A percentile compares a stretch with the other conserved stretches of the same genome.
phyloP scores from a whole-genome alignment of 2,797 vertebrate genomes.

The Sebastes taczanowskii region DNA sequence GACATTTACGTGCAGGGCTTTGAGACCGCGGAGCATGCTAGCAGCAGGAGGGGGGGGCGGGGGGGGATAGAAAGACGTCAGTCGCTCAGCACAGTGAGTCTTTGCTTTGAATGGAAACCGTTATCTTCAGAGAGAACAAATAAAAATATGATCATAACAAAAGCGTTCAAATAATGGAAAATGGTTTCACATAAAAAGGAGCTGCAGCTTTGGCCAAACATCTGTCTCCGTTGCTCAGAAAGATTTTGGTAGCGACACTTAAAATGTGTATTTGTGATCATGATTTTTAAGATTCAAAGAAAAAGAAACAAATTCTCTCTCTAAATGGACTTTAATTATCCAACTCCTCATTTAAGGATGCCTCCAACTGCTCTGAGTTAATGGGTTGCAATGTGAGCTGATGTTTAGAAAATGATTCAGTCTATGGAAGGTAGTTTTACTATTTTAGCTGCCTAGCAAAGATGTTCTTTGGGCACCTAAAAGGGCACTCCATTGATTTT shows the following conservation, averaged over 20 bases:
- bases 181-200: background rate
- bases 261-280: background rate
- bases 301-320: background rate
- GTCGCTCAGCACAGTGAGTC: background rate
- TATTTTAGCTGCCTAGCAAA: background rate
- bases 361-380: background rate
- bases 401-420: background rate
- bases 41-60: background rate
- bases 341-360: background rate
- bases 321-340: background rate
- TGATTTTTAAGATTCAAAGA: background rate
- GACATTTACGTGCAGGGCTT: constrained; percentile 53
- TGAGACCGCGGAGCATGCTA: constrained; percentile 25
- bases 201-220: background rate
- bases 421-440: background rate
- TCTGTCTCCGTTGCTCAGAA: background rate
- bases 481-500: background rate
- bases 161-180: constrained; percentile 12
- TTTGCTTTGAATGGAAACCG: constrained; percentile 31
- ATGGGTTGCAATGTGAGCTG: background rate
- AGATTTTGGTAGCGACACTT: background rate
- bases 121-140: constrained; percentile 40
- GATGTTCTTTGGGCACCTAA: background rate
- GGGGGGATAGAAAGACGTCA: constrained; percentile 26
- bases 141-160: constrained; percentile 18